A percentile compares a stretch with the other conserved stretches of the same genome.
Conservation (phyloP, 2,797 vertebrate species). For the Lagorchestes hirsutus region DNA sequence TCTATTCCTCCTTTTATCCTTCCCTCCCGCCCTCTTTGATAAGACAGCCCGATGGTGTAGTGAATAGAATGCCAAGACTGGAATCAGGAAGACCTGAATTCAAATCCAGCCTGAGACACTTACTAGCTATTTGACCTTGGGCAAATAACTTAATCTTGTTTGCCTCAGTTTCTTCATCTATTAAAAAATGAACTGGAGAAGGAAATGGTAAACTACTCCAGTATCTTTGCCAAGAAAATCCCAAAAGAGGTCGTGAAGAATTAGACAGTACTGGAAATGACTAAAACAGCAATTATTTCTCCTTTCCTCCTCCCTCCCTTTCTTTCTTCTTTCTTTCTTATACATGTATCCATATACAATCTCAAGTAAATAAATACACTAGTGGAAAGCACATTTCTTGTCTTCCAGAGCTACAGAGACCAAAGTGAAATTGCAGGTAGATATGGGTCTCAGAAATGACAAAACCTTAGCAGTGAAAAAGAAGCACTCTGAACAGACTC, state of each 20-base stretch:
- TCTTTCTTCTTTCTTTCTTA: neutral
- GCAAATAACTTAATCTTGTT: neutral
- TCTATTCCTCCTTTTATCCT: neutral
- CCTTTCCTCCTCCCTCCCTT: neutral
- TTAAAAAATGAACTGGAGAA: neutral
- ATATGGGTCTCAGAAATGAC: neutral
- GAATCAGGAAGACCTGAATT: neutral
- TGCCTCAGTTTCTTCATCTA: neutral
- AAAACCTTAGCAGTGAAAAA: neutral
- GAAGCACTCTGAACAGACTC: neutral
- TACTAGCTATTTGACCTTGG: neutral
- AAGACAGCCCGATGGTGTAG: neutral
- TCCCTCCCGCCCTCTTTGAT: neutral
- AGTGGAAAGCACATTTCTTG: slow-evolving; percentile 47
- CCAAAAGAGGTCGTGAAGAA: neutral
- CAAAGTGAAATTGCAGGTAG: slow-evolving; percentile 11
- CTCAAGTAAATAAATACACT: slow-evolving; percentile 50
- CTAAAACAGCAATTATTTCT: neutral
- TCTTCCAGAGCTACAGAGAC: slow-evolving; percentile 40
- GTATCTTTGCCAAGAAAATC: neutral
- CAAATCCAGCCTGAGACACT: neutral
- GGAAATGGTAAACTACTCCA: neutral
- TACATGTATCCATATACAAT: slow-evolving; percentile 43
- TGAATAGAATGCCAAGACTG: neutral
- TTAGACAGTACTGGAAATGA: neutral